A percentile compares a stretch with the other conserved stretches of the same genome.
phyloP scores from a whole-genome alignment of 2,888 invertebrate species.

The Plebejus melissa region DNA sequence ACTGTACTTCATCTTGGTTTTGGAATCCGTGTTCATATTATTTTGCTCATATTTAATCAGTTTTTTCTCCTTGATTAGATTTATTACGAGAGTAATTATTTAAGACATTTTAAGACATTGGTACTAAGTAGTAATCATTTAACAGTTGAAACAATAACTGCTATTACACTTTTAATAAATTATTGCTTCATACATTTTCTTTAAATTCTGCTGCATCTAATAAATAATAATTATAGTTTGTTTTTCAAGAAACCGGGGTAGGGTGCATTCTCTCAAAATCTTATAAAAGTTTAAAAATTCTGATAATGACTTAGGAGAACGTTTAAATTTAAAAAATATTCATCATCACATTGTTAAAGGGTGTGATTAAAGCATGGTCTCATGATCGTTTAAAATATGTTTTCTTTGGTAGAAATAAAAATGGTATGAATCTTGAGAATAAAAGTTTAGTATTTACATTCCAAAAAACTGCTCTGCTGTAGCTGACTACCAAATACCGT shows the following conservation, averaged over 20 bases:
- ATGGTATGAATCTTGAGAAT: constrained; percentile 4
- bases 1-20: background rate
- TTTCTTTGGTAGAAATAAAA: background rate
- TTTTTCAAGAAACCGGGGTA: background rate
- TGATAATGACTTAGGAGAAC: background rate
- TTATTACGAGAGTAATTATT: background rate
- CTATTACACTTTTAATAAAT: background rate
- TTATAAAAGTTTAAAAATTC: background rate
- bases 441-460: constrained; percentile 50
- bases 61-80: constrained; percentile 1
- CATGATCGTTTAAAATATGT: background rate
- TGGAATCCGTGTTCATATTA: background rate
- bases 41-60: background rate
- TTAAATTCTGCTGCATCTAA: background rate
- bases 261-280: background rate
- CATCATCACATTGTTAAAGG: background rate
- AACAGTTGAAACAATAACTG: background rate
- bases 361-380: constrained; percentile 2
- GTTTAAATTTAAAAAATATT: background rate
- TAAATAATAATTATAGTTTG: background rate
- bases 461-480: constrained; percentile 57
- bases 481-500: constrained; percentile 68
- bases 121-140: background rate
- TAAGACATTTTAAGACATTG: background rate
- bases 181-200: background rate